Conservation (phyloP, 2,888 invertebrate genomes). For the Lobophora halterata region DNA sequence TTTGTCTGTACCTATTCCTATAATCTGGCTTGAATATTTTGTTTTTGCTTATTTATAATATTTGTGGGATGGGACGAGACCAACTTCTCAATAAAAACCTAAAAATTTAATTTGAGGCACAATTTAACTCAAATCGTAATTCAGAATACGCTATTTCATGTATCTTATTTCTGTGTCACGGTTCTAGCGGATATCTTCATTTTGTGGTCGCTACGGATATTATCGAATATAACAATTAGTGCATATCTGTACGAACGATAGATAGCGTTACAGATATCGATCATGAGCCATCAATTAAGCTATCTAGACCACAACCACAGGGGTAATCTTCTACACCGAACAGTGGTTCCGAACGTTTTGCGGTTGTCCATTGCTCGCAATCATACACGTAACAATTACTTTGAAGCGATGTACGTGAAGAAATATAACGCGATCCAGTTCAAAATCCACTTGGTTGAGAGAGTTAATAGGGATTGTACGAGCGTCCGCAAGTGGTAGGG, state of each 20-base stretch:
- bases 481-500: constrained; percentile 44
- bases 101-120: no score
- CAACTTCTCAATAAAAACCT: no score
- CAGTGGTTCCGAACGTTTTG: constrained; percentile 60
- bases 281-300: constrained; percentile 59
- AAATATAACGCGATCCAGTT: constrained; percentile 46
- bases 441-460: constrained; percentile 31
- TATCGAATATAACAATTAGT: constrained; percentile 45
- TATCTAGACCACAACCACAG: constrained; percentile 53
- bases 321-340: constrained; percentile 19
- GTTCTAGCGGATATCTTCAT: no score
- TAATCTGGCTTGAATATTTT: no score
- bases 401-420: constrained; percentile 40
- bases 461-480: constrained; percentile 22
- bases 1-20: no score
- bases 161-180: no score
- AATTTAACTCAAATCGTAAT: no score
- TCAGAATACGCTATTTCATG: no score
- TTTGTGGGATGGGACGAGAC: no score
- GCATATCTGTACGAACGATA: constrained; percentile 43
- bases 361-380: constrained; percentile 61
- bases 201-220: constrained; percentile 31
- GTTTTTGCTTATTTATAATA: no score
- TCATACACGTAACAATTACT: constrained; percentile 56
- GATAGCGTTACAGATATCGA: constrained; percentile 44